A percentile compares a stretch with the other conserved stretches of the same genome.
Evolutionary conservation across 2,113 vertebrate genomes (phyloP).

Genomic region (Sylvilagus bachmani): DNA sequence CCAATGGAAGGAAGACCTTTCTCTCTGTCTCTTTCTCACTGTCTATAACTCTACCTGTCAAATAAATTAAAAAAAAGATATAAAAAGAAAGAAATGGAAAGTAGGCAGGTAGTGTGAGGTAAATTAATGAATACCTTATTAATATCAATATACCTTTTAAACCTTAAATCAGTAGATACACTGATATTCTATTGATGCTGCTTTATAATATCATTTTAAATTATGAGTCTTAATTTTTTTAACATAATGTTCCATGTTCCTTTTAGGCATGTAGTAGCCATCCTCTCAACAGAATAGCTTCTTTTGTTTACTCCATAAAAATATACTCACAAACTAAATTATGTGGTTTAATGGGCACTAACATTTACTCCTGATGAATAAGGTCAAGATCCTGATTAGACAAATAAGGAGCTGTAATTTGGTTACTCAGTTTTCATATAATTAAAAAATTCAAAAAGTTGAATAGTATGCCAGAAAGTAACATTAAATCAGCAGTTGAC

Average conservation of each 20-base stretch:
- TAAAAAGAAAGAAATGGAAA: constrained; percentile 13
- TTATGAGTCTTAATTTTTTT: not conserved
- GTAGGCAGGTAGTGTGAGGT: not conserved
- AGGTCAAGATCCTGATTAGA: not conserved
- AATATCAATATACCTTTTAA: not conserved
- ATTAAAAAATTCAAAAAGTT: not conserved
- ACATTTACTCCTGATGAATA: not conserved
- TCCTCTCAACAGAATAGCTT: not conserved
- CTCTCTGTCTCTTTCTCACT: too few relatives aligned
- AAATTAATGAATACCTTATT: not conserved
- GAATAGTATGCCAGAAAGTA: not conserved
- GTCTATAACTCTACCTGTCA: too few relatives aligned
- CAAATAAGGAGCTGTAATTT: not conserved
- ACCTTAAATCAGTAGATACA: not conserved
- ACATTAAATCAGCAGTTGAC: not conserved
- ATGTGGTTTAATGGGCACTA: not conserved
- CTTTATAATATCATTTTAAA: not conserved
- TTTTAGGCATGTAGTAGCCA: not conserved
- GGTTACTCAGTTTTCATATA: not conserved
- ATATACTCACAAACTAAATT: constrained; percentile 27
- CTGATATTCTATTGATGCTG: not conserved
- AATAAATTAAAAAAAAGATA: not conserved
- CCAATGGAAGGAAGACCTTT: too few relatives aligned
- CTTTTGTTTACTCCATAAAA: constrained; percentile 1
- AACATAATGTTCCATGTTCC: not conserved